Base-by-base conservation (phyloP, 2,888 invertebrate genomes). In the Torymus tubicola region DNA sequence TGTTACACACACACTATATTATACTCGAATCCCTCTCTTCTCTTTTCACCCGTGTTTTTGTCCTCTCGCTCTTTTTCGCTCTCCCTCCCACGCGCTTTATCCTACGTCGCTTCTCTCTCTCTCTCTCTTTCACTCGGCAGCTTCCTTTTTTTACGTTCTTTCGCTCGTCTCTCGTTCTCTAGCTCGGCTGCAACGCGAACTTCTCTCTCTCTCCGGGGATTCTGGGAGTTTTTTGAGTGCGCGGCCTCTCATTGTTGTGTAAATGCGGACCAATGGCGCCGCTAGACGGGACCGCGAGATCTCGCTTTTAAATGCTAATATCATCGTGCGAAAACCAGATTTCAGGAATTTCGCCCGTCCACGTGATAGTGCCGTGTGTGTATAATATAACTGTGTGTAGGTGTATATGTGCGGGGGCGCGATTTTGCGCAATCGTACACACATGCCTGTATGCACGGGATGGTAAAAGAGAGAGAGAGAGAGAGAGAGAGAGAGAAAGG, bases 261-360 rank as follows among this genome's bases (percentile, higher is more conserved):
- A 90, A 90, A 90, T 90, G 87, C 86, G 84, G 86, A 86, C 88
- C 90, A 90, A 90, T 90, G 89, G 89, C 88, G 89, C 88, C 88
- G 88, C 87, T 88, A 88, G 86, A 87, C 86, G 83, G 87, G 86
- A 86, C 84, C 86, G 86, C 85, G 55, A 63, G 31, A 14, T 21
- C 61, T 65, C 71, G 86, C 87, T 89, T 90, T 89, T 87, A 89
- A 90, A 90, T 90, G 90, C 88, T 90, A 89, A 90, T 90, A 87
- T 84, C 83, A 81, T 82, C 82, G 72, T 83, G 84, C 85, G 84
- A 87, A 78, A 87, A 88, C 87, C 87, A 87, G 88, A 88, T 89
- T 89, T 89, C 84, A 82, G 86, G 85, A 87, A 88, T 87, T 87
- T 86, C 85, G 85, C 84, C 82, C 53, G 80, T 74, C 69, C 81